These are phyloP conservation scores for Caenorhabditis sinica DNA, from an alignment of 2,888 invertebrate genomes.

Conservation along the genomic window DNA sequence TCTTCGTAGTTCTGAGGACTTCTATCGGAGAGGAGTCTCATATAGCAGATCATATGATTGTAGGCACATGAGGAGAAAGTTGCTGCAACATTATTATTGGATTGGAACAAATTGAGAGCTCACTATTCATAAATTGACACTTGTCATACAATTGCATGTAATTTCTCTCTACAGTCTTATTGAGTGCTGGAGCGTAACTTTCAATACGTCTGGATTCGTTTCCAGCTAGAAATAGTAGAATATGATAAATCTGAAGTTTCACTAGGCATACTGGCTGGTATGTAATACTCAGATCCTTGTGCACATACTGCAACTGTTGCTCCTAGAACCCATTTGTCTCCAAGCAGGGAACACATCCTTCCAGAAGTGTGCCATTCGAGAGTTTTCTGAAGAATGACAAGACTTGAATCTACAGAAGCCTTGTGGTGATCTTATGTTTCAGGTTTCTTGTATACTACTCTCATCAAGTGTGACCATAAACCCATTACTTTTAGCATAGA, in stretches of 20 bases:
- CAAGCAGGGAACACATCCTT: neutral
- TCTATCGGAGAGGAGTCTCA: conserved; percentile 8
- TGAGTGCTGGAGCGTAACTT: conserved; percentile 28
- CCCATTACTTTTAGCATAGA: too few relatives aligned
- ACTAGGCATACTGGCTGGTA: neutral
- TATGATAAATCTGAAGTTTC: neutral
- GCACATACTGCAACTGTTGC: neutral
- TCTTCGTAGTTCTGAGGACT: conserved; percentile 18
- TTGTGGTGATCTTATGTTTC: too few relatives aligned
- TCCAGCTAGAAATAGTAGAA: too few relatives aligned
- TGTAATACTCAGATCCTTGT: neutral
- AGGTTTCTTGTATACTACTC: too few relatives aligned
- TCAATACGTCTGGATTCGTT: neutral
- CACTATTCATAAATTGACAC: conserved; percentile 17
- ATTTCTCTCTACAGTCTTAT: conserved; percentile 15
- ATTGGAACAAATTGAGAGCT: neutral
- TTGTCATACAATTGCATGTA: conserved; percentile 5
- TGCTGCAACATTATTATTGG: neutral
- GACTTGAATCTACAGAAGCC: too few relatives aligned
- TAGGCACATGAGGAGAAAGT: conserved; percentile 33
- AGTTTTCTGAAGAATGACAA: neutral
- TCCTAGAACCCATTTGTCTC: neutral
- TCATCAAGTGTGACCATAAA: too few relatives aligned
- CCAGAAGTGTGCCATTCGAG: neutral
- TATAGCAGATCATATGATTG: conserved; percentile 20